These are phyloP conservation scores for Drosophila truncata DNA, from an alignment of 1,140 invertebrate species.

Conservation along the genomic window DNA sequence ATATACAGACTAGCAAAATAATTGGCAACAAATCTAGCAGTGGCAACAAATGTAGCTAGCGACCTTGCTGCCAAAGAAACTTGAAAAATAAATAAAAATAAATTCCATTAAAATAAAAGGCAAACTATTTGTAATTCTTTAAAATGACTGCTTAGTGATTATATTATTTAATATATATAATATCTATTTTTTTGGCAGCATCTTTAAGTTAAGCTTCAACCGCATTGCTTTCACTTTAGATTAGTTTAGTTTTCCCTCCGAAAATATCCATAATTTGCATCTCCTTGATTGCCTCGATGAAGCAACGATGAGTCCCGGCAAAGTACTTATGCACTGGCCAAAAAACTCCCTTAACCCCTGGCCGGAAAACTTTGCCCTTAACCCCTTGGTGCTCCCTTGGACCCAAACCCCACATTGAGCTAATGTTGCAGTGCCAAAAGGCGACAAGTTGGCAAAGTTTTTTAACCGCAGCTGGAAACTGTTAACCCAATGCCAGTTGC, in stretches of 20 bases:
- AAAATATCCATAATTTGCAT: conserved; percentile 39
- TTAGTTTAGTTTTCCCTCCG: not conserved
- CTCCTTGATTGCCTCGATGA: conserved; percentile 15
- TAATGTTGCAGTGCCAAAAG: conserved; percentile 67
- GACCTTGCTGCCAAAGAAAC: not conserved
- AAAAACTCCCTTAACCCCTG: conserved; percentile 37
- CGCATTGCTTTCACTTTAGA: not conserved
- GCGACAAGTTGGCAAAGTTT: conserved; percentile 76
- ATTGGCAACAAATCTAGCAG: not conserved
- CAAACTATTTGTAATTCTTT: not conserved
- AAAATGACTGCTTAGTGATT: not conserved
- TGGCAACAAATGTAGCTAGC: not conserved
- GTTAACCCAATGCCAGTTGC: conserved; percentile 69
- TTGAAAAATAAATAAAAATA: not conserved
- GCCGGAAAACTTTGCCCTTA: conserved; percentile 27
- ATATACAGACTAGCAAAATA: not conserved
- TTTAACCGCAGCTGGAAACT: conserved; percentile 61
- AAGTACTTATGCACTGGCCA: conserved; percentile 36
- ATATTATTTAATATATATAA: not conserved
- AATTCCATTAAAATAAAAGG: not conserved
- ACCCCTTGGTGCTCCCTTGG: conserved; percentile 14
- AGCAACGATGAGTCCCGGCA: conserved; percentile 16
- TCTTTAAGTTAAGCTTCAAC: not conserved
- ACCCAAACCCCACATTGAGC: conserved; percentile 17
- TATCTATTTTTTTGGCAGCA: no score